Base-by-base conservation (phyloP, 1,140 invertebrate genomes). In the Cylas formicarius region DNA sequence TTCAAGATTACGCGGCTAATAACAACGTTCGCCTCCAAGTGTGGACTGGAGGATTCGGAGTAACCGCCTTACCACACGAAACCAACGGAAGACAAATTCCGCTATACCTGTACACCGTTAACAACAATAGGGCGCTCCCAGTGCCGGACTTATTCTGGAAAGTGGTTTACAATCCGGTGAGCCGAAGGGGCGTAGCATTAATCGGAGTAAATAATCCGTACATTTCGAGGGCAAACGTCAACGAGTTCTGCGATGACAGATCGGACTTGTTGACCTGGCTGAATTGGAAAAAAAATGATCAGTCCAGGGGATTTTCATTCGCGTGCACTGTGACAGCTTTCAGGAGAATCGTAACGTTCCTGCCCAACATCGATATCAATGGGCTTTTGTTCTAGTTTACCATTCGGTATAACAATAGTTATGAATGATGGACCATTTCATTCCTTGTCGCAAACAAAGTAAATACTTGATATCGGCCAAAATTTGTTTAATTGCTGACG, bases 181-280 rank as follows among this genome's bases (percentile, higher is more conserved):
- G 60, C 3, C 67, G 69, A 33, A 54, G 60, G 2, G 78, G 73
- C 2, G 72, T 74, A 1, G 79, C 72, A 4, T 74, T 81, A 41
- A 60, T 82, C 2, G 73, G 75, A 14, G 67, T 80, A 8, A 82
- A 82, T 56, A 80, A 84, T 62, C 78, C 78, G 0, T 75, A 78
- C 52, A 37, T 31, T 5, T 24, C 61, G 0, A 55, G 67, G 27
- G 63, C 61, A 7, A 55, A 68, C 2, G 58, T 53, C 0, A 42
- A 60, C 0, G 63, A 74, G 35, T 67, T 68, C 11, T 81, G 80
- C 51, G 67, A 63, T 0, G 72, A 79, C 60, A 60, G 72, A 2
- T 72, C 72, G 22, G 57, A 63, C 13, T 63, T 64, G 48, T 69
- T 76, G 44, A 50, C 51, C 6, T 76, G 74, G 59, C 11, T 57